Percentiles rank a stretch among this genome's conserved stretches.
Evolutionary conservation across 2,113 vertebrate genomes (phyloP).

Genomic region (Penelope pileata): DNA sequence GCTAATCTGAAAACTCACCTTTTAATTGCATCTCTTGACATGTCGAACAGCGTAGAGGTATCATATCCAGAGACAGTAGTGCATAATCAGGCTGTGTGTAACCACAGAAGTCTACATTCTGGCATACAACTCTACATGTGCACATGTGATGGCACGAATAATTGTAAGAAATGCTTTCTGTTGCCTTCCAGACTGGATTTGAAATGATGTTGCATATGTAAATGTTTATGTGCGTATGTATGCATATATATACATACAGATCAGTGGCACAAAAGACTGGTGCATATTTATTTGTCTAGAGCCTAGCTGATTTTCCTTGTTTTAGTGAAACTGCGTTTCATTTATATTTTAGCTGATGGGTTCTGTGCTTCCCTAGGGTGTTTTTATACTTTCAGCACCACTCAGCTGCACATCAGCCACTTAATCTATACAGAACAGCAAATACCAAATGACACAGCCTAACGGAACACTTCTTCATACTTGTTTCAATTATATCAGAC

Average conservation of each 20-base stretch:
- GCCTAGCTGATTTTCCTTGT: neutral
- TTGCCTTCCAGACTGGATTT: neutral
- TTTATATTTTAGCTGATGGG: neutral
- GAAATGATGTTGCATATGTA: neutral
- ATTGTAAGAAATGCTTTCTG: neutral
- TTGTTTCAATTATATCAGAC: neutral
- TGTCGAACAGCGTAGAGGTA: neutral
- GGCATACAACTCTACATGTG: neutral
- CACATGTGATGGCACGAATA: neutral
- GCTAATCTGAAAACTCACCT: conserved; percentile 50
- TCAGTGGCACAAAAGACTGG: neutral
- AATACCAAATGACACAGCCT: neutral
- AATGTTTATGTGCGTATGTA: rapidly evolving
- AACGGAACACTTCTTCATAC: neutral
- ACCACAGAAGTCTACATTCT: neutral
- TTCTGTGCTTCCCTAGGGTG: neutral
- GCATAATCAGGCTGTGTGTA: conserved; percentile 8
- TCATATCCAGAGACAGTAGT: conserved; percentile 17
- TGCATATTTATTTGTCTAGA: neutral
- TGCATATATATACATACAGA: neutral
- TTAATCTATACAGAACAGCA: neutral
- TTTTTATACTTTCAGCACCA: neutral
- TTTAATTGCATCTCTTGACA: conserved; percentile 54
- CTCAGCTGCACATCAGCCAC: neutral
- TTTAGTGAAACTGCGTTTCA: neutral